Evolutionary conservation across 1,140 invertebrate species (phyloP), one percentile per base, ranked within the genome.

Genomic region (Campoletis sonorensis): DNA sequence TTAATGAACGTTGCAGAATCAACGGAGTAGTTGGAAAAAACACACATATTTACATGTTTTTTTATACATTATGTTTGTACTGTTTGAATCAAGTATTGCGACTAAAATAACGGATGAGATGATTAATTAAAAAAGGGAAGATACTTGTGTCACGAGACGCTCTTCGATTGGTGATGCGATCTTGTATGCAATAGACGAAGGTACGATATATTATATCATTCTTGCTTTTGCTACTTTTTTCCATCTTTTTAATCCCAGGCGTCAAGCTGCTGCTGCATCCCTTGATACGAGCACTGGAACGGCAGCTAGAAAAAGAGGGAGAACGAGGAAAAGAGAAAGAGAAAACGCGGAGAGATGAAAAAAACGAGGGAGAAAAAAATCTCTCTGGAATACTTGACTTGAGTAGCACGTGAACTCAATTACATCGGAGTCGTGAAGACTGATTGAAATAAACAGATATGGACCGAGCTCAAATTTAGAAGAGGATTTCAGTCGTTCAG

Each of bases 361-460:
- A 45, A 23, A 58, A n/a, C 54, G 54, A 23, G 21, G 54, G 54
- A 58, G 54, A 23, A n/a, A 27, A 27, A 64, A 64, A 64, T 64
- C 61, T 64, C 23, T 64, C 61, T 21, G n/a, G 21, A 1, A n/a
- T 54, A 21, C 16, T 54, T 54, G 51, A 54, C n/a, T 54, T n/a
- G 51, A 54, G 51, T n/a, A 54, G 51, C 61, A 15, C 61, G 61
- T 64, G 21, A 64, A 64, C 61, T 26, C 61, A 64, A 64, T 64
- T 64, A 64, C 23, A 64, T 23, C 61, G 21, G 21, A 64, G 23
- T 64, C 23, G 18, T 10, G 23, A 64, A 1, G 61, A 64, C 51
- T 54, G 61, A 64, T 64, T 64, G 23, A 58, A 58, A 23, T 58
- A 26, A 64, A 64, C 61, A 64, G 21, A 26, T 64, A 64, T 26